Conservation (phyloP, 23 tunicate genomes). For the Ciona savignyi region DNA sequence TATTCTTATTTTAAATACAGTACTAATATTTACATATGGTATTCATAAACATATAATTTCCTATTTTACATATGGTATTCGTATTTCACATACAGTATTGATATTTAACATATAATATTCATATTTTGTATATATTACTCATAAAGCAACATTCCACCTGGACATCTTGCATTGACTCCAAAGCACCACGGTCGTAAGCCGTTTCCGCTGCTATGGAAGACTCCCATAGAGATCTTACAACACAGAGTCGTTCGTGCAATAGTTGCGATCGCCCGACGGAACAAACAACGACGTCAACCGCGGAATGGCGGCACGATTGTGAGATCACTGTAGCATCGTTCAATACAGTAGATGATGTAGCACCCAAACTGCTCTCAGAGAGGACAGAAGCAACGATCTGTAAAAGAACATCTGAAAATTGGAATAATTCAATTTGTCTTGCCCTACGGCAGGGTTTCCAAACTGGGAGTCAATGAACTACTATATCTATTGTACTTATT, state of each 20-base stretch:
- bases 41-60: no score
- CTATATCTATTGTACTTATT: no score
- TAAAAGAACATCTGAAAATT: no score
- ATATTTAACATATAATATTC: not conserved
- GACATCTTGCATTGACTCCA: conserved; percentile 26
- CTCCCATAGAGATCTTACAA: conserved; percentile 49
- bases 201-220: conserved; percentile 67
- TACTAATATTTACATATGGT: no score
- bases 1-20: no score
- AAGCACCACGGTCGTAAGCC: conserved; percentile 28
- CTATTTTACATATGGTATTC: no score
- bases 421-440: no score
- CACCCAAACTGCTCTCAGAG: not conserved
- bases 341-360: not conserved
- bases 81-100: no score
- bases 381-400: not conserved
- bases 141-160: conserved; percentile 9
- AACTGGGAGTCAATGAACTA: no score
- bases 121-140: not conserved
- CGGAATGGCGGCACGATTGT: not conserved
- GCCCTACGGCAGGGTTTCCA: no score
- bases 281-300: conserved; percentile 67
- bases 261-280: conserved; percentile 39
- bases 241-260: conserved; percentile 30
- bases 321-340: not conserved